phyloP scores from a whole-genome alignment of 2,797 vertebrate species.

The Gymnoscopelus microlampas region DNA sequence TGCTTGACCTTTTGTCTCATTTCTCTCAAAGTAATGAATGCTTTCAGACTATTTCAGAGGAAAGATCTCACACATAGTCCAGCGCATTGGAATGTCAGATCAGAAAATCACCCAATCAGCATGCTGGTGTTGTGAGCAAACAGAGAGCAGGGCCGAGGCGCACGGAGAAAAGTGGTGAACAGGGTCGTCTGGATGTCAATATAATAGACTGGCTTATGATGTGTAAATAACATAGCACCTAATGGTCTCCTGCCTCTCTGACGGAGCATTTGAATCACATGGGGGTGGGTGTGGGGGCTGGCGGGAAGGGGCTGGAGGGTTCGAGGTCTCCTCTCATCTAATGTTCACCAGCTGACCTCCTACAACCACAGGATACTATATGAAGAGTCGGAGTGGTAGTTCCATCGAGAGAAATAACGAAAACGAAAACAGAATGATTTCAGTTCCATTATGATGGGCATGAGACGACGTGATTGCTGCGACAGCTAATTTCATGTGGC shows the following conservation, averaged over 20 bases:
- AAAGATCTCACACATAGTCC: constrained; percentile 74
- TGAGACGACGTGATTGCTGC: not conserved
- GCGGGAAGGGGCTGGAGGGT: constrained; percentile 7
- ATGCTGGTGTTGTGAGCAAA: constrained; percentile 84
- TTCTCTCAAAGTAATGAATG: constrained; percentile 82
- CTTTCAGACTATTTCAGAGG: constrained; percentile 80
- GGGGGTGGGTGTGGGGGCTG: constrained; percentile 8
- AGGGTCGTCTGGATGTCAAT: constrained; percentile 80
- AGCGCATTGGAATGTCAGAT: constrained; percentile 82
- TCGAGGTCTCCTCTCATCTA: constrained; percentile 30
- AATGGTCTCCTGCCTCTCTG: constrained; percentile 78
- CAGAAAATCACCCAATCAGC: constrained; percentile 86
- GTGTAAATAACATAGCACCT: constrained; percentile 83
- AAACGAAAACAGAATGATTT: constrained; percentile 7
- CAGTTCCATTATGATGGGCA: constrained; percentile 15
- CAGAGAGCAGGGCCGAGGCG: constrained; percentile 70
- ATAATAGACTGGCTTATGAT: constrained; percentile 85
- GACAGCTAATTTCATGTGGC: not conserved
- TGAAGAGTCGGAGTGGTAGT: constrained; percentile 14
- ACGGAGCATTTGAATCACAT: constrained; percentile 74
- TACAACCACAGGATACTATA: constrained; percentile 35
- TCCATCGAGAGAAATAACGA: not conserved
- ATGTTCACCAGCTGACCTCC: constrained; percentile 40
- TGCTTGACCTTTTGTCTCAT: constrained; percentile 84
- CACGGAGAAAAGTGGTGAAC: constrained; percentile 61